Percentiles rank a stretch among this genome's conserved stretches.
Conservation (phyloP, 2,888 invertebrate species). For the Tetragonula carbonaria region DNA sequence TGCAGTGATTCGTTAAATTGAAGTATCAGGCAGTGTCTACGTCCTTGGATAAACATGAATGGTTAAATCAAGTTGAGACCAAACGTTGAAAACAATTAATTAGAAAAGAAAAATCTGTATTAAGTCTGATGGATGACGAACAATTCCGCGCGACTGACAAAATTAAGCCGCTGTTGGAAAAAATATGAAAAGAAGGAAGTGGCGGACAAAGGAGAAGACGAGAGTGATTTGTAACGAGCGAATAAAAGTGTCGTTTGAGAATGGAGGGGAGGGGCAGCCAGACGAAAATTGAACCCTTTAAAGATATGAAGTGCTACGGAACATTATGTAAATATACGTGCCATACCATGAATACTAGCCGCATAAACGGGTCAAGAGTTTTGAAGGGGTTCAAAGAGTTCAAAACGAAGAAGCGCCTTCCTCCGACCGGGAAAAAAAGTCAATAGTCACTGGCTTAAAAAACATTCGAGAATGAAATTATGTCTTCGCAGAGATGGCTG, state of each 20-base stretch:
- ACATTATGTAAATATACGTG: constrained; percentile 51
- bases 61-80: no score
- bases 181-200: no score
- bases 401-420: constrained; percentile 9
- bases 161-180: neutral
- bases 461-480: constrained; percentile 32
- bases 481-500: neutral
- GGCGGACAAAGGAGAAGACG: no score
- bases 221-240: constrained; percentile 13
- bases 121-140: no score
- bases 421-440: constrained; percentile 15
- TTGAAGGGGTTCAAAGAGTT: constrained; percentile 31
- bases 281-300: constrained; percentile 21
- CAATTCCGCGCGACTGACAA: no score
- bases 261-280: neutral
- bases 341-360: constrained; percentile 19
- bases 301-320: constrained; percentile 25
- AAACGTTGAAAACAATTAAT: no score
- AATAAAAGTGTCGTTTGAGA: constrained; percentile 1
- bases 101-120: no score
- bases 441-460: constrained; percentile 29
- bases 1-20: no score
- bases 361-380: constrained; percentile 51
- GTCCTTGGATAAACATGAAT: no score
- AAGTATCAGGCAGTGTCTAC: no score